A percentile compares a stretch with the other conserved stretches of the same genome.
These are phyloP conservation scores for Mimachlamys varia DNA, from an alignment of 2,888 invertebrate species.

Conservation along the genomic window DNA sequence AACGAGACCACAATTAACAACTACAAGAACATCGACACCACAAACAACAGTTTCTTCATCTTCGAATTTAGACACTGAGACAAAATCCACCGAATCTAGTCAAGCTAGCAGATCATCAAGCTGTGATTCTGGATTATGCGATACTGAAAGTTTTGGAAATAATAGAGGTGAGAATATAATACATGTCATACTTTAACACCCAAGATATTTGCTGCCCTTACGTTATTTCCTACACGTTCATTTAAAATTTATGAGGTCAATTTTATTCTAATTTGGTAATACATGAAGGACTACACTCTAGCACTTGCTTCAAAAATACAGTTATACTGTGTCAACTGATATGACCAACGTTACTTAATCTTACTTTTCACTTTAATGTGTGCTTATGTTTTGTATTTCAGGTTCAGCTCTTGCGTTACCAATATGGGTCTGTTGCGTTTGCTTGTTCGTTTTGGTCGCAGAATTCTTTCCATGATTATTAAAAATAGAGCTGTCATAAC, in stretches of 20 bases:
- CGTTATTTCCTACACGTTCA: neutral
- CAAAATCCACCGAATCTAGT: neutral
- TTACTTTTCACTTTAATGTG: neutral
- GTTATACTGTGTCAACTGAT: neutral
- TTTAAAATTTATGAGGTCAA: too few relatives aligned
- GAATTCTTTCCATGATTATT: neutral
- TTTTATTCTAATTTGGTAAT: too few relatives aligned
- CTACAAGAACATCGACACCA: neutral
- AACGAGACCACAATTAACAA: neutral
- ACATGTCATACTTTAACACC: neutral
- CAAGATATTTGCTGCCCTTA: too few relatives aligned
- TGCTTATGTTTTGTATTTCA: neutral
- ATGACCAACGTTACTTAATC: neutral
- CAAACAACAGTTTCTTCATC: neutral
- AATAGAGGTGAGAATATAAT: neutral
- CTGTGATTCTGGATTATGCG: neutral
- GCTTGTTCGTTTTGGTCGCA: neutral
- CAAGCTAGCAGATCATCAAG: neutral
- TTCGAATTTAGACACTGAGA: too few relatives aligned
- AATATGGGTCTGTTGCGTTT: neutral
- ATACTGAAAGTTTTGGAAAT: constrained; percentile 23
- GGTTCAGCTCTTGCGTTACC: neutral
- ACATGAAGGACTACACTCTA: too few relatives aligned
- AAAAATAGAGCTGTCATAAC: too few relatives aligned
- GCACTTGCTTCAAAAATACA: too few relatives aligned